phyloP scores from a whole-genome alignment of 2,113 vertebrate genomes.

The Anolis sagrei region DNA sequence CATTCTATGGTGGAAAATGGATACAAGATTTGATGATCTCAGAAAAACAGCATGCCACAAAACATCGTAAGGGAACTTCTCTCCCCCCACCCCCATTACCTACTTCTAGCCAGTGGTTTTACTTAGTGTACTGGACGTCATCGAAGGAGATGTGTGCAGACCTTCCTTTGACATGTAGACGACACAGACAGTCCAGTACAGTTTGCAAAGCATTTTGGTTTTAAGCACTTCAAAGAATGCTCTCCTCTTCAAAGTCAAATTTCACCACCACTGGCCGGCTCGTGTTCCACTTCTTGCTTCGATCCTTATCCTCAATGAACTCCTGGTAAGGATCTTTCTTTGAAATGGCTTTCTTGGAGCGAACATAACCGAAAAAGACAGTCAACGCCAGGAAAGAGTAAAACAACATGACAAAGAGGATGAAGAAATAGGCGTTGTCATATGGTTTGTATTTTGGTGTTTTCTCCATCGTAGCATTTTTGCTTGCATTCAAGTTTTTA shows the following conservation, averaged over 20 bases:
- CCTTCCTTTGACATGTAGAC: constrained; percentile 47
- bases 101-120: constrained; percentile 55
- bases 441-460: constrained; percentile 81
- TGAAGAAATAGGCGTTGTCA: constrained; percentile 90
- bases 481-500: constrained; percentile 71
- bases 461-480: constrained; percentile 75
- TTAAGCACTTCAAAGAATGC: constrained; percentile 79
- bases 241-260: constrained; percentile 90
- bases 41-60: constrained; percentile 44
- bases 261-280: constrained; percentile 74
- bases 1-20: constrained; percentile 11
- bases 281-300: constrained; percentile 78
- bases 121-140: constrained; percentile 35
- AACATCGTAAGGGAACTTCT: constrained; percentile 17
- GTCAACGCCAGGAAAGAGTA: constrained; percentile 87
- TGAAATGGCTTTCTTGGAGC: constrained; percentile 79
- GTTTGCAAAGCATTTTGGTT: constrained; percentile 55
- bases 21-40: constrained; percentile 30
- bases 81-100: constrained; percentile 43
- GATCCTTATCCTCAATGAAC: constrained; percentile 75
- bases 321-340: constrained; percentile 86
- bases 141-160: constrained; percentile 32
- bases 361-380: constrained; percentile 86
- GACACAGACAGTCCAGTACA: constrained; percentile 43
- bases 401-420: constrained; percentile 92